phyloP scores from a whole-genome alignment of 2,888 invertebrate genomes.

The Limnephilus auricula region DNA sequence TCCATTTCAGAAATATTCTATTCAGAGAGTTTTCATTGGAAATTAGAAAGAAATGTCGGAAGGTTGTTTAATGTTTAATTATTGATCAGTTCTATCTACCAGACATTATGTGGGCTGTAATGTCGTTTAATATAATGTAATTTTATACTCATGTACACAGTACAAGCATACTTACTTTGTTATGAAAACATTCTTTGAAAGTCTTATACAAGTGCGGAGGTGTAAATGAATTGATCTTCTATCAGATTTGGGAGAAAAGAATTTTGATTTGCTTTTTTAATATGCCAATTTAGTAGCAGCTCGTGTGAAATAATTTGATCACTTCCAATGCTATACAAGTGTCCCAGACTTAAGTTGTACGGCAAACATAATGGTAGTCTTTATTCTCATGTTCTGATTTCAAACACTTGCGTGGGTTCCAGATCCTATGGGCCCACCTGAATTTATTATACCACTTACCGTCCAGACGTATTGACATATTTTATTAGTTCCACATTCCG shows the following conservation, averaged over 20 bases:
- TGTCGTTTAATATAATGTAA: background rate
- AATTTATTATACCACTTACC: slow-evolving; percentile 29
- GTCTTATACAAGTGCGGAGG: slow-evolving; percentile 5
- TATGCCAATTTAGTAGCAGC: slow-evolving; percentile 21
- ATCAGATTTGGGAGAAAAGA: slow-evolving; percentile 27
- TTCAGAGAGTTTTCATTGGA: background rate
- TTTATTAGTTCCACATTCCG: slow-evolving; percentile 11
- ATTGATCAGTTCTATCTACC: background rate
- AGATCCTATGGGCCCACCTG: background rate
- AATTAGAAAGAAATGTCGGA: background rate
- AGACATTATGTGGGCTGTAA: background rate
- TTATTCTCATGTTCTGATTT: slow-evolving; percentile 25
- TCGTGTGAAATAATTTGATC: slow-evolving; percentile 29
- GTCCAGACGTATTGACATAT: slow-evolving; percentile 17
- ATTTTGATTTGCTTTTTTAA: slow-evolving; percentile 18
- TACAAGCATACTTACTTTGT: background rate
- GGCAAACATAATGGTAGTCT: background rate
- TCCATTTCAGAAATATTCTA: background rate
- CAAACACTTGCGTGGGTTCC: slow-evolving; percentile 20
- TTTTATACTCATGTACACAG: background rate
- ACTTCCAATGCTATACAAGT: background rate
- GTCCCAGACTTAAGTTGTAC: background rate
- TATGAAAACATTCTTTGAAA: background rate
- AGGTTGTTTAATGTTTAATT: background rate
- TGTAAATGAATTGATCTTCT: slow-evolving; percentile 1